Evolutionary conservation across 2,888 invertebrate species (phyloP).

Genomic region (Philereme transversata): DNA sequence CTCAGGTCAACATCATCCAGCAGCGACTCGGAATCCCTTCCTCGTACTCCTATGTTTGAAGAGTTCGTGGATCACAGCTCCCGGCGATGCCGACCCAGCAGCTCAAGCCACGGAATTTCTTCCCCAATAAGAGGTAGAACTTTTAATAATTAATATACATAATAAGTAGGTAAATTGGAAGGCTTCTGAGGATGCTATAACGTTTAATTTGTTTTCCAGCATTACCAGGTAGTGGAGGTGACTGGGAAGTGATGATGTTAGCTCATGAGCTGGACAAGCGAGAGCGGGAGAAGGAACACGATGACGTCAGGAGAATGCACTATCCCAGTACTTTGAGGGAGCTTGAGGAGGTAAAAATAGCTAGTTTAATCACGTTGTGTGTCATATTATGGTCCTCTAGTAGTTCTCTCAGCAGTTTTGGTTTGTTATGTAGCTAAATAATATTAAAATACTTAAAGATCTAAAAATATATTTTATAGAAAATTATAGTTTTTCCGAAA

Average conservation of each 20-base stretch:
- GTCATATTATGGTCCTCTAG: too few species aligned
- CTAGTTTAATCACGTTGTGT: too few species aligned
- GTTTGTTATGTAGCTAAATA: too few species aligned
- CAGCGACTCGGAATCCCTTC: slow-evolving; percentile 76
- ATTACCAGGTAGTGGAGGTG: slow-evolving; percentile 77
- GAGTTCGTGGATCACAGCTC: slow-evolving; percentile 67
- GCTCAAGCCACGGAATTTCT: slow-evolving; percentile 58
- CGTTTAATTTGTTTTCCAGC: slow-evolving; percentile 30
- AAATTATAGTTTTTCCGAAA: too few species aligned
- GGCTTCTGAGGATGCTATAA: background rate
- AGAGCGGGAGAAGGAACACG: slow-evolving; percentile 69
- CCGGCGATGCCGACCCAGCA: slow-evolving; percentile 54
- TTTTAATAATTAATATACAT: too few species aligned
- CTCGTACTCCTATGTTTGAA: slow-evolving; percentile 77
- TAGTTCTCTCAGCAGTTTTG: too few species aligned
- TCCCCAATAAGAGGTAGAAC: slow-evolving; percentile 67
- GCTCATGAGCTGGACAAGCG: slow-evolving; percentile 88
- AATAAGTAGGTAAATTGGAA: too few species aligned
- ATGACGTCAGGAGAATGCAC: slow-evolving; percentile 61
- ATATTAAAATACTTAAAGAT: too few species aligned
- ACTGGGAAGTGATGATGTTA: slow-evolving; percentile 92
- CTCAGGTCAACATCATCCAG: slow-evolving; percentile 74
- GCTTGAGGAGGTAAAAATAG: slow-evolving; percentile 66
- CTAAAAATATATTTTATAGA: too few species aligned
- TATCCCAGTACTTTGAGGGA: slow-evolving; percentile 71